These are phyloP conservation scores for Manis javanica DNA, from an alignment of 2,797 vertebrate species.

Conservation along the genomic window DNA sequence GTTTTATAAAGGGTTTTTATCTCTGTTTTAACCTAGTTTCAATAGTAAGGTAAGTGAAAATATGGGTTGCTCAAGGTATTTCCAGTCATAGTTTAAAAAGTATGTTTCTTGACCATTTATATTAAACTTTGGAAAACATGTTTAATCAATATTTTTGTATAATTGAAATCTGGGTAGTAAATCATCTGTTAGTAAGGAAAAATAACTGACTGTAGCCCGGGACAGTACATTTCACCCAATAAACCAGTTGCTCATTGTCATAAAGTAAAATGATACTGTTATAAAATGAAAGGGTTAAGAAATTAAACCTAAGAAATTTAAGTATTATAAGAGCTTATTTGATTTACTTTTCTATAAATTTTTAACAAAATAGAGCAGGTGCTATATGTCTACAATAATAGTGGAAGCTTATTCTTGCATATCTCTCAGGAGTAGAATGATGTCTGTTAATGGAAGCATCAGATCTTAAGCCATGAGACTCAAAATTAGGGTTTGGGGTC, in stretches of 20 bases:
- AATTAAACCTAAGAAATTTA: background rate
- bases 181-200: background rate
- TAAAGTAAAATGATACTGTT: conserved; percentile 29
- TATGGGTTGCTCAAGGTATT: background rate
- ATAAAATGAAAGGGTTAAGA: conserved; percentile 32
- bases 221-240: background rate
- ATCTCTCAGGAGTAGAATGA: background rate
- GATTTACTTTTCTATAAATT: background rate
- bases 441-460: background rate
- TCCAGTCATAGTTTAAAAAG: background rate
- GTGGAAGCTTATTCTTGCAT: background rate
- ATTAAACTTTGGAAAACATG: background rate
- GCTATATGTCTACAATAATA: background rate
- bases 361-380: conserved; percentile 4
- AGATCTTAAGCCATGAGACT: background rate
- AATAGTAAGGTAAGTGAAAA: background rate
- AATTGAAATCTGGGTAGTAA: conserved; percentile 14
- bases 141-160: background rate
- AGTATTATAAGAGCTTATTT: background rate
- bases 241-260: background rate
- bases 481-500: background rate
- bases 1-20: background rate
- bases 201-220: background rate
- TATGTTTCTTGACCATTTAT: background rate
- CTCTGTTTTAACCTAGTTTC: background rate